These are phyloP conservation scores for Cremastinae sp. DNA, from an alignment of 2,888 invertebrate species.

Conservation along the genomic window DNA sequence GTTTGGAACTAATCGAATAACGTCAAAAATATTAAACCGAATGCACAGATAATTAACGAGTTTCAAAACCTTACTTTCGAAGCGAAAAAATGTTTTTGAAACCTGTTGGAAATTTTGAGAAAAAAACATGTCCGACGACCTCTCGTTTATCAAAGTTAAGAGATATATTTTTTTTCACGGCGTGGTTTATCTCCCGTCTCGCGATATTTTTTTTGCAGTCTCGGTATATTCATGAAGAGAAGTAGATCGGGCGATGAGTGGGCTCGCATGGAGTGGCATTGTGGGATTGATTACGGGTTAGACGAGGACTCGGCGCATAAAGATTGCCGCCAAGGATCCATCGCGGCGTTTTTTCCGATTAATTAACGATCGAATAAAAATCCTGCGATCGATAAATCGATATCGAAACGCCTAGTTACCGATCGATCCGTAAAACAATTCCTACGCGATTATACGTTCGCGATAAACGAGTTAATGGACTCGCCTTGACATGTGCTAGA, in stretches of 20 bases:
- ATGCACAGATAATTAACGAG: too few species aligned
- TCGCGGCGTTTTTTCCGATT: constrained; percentile 12
- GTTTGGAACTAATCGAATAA: too few species aligned
- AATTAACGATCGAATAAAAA: constrained; percentile 30
- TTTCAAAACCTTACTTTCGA: too few species aligned
- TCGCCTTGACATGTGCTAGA: constrained; percentile 63
- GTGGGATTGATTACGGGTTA: constrained; percentile 29
- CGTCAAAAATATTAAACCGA: too few species aligned
- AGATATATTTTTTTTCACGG: neutral
- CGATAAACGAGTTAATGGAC: constrained; percentile 67
- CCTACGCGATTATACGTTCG: constrained; percentile 71
- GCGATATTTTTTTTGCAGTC: neutral
- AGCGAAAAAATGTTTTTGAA: too few species aligned
- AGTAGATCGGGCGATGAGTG: neutral
- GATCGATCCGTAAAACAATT: neutral
- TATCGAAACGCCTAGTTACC: neutral
- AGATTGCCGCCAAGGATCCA: constrained; percentile 26
- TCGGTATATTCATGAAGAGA: neutral
- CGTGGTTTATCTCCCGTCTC: neutral
- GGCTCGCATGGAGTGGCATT: constrained; percentile 27
- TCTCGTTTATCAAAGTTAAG: neutral
- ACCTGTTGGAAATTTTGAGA: neutral
- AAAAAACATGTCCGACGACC: neutral
- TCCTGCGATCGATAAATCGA: constrained; percentile 20
- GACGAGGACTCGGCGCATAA: constrained; percentile 43